Percentiles rank a stretch among this genome's conserved stretches.
Evolutionary conservation across 1,140 invertebrate genomes (phyloP).

Genomic region (Drosophila sulfurigaster): DNA sequence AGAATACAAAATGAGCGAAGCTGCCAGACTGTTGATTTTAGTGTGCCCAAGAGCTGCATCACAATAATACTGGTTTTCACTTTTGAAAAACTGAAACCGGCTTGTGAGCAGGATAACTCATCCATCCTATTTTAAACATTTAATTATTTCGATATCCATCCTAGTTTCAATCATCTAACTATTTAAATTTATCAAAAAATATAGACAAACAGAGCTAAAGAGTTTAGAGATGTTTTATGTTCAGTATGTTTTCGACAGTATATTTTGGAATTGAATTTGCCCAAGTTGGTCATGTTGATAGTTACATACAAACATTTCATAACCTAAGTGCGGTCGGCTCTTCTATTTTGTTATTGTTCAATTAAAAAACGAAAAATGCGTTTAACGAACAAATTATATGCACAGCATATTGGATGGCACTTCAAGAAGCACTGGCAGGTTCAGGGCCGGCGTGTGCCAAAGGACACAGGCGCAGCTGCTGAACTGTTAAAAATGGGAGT

Average conservation of each 20-base stretch:
- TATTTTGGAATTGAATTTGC: not conserved
- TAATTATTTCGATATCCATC: no score
- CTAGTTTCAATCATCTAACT: no score
- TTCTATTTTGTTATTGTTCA: slow-evolving; percentile 3
- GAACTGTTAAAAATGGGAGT: slow-evolving; percentile 80
- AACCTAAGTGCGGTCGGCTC: slow-evolving; percentile 37
- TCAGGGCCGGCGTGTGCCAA: slow-evolving; percentile 87
- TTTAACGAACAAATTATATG: slow-evolving; percentile 86
- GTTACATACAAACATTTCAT: slow-evolving; percentile 46
- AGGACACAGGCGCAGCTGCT: slow-evolving; percentile 86
- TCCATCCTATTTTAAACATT: no score
- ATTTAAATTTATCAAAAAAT: no score
- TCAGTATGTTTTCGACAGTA: not conserved
- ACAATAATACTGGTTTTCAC: not conserved
- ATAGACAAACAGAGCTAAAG: no score
- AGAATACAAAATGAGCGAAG: slow-evolving; percentile 2
- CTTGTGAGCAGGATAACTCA: no score
- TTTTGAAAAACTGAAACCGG: not conserved
- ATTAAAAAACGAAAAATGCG: slow-evolving; percentile 86
- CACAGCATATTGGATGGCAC: slow-evolving; percentile 89
- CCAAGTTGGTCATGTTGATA: not conserved
- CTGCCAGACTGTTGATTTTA: slow-evolving; percentile 10
- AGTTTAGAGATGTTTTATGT: not conserved
- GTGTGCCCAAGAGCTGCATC: not conserved
- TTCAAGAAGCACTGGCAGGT: slow-evolving; percentile 89